Evolutionary conservation across 2,888 invertebrate genomes (phyloP).

Genomic region (Clusia tigrina): DNA sequence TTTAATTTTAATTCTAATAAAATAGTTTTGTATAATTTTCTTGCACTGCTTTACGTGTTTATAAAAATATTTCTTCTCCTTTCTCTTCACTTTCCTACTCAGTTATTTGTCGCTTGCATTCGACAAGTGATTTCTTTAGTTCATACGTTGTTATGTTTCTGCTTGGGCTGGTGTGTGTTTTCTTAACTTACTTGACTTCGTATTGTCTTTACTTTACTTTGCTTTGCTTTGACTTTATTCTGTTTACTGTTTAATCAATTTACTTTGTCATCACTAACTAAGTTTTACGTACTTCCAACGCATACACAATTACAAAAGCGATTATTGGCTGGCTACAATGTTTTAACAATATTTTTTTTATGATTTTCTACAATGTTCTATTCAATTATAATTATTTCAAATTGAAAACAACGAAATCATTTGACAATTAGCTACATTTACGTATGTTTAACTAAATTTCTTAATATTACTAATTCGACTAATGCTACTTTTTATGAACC

Average conservation of each 20-base stretch:
- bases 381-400: not conserved
- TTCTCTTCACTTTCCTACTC: not conserved
- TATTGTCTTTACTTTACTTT: constrained; percentile 37
- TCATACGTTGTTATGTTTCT: not conserved
- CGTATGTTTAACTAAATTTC: constrained; percentile 9
- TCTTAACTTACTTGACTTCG: constrained; percentile 29
- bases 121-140: constrained; percentile 22
- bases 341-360: not conserved
- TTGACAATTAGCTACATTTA: constrained; percentile 30
- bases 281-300: constrained; percentile 5
- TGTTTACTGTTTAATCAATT: constrained; percentile 15
- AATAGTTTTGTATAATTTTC: not conserved
- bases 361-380: not conserved
- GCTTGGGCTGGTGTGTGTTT: not conserved
- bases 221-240: constrained; percentile 16
- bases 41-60: not conserved
- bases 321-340: no score
- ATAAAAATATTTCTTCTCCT: not conserved
- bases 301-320: not conserved
- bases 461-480: constrained; percentile 17
- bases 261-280: constrained; percentile 12
- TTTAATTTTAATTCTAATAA: not conserved
- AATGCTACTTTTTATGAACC: not conserved
- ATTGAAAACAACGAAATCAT: constrained; percentile 18
- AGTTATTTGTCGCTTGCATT: constrained; percentile 3